These are phyloP conservation scores for Drosophila nannoptera DNA, from an alignment of 1,140 invertebrate genomes.

Conservation along the genomic window DNA sequence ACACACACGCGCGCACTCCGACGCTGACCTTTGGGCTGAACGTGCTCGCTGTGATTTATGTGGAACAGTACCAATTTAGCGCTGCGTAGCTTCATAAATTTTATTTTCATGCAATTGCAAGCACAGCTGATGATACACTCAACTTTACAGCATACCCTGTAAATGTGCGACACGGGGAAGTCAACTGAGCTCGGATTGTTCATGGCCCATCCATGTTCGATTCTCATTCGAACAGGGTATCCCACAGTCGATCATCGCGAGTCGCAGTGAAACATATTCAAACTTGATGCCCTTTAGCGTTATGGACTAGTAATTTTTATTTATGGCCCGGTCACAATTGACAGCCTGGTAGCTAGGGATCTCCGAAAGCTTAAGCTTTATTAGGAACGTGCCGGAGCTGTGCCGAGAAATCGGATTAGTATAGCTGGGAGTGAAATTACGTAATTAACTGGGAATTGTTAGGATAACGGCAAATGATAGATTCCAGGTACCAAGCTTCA, in stretches of 20 bases:
- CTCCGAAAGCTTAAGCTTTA: conserved; percentile 45
- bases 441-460: conserved; percentile 19
- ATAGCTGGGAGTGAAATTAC: conserved; percentile 18
- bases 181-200: too few species aligned
- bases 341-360: conserved; percentile 50
- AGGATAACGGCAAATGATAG: too few species aligned
- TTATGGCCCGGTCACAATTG: conserved; percentile 69
- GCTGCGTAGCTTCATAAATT: conserved; percentile 72
- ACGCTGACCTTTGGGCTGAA: conserved; percentile 28
- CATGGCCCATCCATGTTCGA: too few species aligned
- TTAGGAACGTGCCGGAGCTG: conserved; percentile 25
- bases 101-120: conserved; percentile 74
- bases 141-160: conserved; percentile 7
- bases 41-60: conserved; percentile 61
- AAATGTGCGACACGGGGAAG: not conserved
- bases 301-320: conserved; percentile 74
- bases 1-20: too few species aligned
- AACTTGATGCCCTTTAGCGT: conserved; percentile 44
- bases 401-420: conserved; percentile 12
- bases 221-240: not conserved
- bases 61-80: conserved; percentile 68
- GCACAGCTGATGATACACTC: conserved; percentile 3
- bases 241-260: not conserved
- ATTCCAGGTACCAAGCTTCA: too few species aligned
- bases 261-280: not conserved